These are phyloP conservation scores for Pseudorhiza aurosa DNA, from an alignment of 30 jellyfish, hydroid and myxozoan species.

Conservation along the genomic window DNA sequence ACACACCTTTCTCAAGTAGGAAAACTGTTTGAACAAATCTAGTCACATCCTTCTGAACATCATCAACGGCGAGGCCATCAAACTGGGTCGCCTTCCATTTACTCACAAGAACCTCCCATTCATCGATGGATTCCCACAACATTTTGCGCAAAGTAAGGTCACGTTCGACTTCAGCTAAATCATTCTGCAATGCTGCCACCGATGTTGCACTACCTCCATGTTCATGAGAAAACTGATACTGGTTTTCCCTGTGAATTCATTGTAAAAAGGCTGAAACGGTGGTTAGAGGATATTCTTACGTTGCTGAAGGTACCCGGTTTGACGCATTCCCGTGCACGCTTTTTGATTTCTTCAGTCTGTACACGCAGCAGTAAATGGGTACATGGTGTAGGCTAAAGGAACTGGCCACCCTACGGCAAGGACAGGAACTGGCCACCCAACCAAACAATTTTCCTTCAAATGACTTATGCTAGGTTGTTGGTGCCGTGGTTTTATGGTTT, in stretches of 20 bases:
- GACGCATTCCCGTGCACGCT: too few species aligned
- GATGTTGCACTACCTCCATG: constrained; percentile 1
- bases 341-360: too few species aligned
- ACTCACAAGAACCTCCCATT: constrained; percentile 69
- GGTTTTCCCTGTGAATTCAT: neutral
- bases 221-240: neutral
- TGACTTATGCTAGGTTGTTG: too few species aligned
- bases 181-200: constrained; percentile 56
- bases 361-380: too few species aligned
- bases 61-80: constrained; percentile 60
- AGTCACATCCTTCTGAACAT: constrained; percentile 67
- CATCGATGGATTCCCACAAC: constrained; percentile 83
- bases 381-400: too few species aligned
- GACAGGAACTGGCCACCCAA: too few species aligned
- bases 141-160: constrained; percentile 73
- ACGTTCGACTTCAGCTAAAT: constrained; percentile 65
- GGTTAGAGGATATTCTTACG: too few species aligned
- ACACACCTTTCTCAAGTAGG: constrained; percentile 84
- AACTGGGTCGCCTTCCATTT: constrained; percentile 71
- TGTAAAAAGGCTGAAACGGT: too few species aligned
- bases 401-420: too few species aligned
- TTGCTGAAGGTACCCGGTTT: too few species aligned
- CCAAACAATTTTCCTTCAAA: too few species aligned
- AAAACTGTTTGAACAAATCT: constrained; percentile 82
- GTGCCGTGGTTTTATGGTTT: too few species aligned